Base-by-base conservation (phyloP, 2,113 vertebrate species). In the Osmerus eperlanus region DNA sequence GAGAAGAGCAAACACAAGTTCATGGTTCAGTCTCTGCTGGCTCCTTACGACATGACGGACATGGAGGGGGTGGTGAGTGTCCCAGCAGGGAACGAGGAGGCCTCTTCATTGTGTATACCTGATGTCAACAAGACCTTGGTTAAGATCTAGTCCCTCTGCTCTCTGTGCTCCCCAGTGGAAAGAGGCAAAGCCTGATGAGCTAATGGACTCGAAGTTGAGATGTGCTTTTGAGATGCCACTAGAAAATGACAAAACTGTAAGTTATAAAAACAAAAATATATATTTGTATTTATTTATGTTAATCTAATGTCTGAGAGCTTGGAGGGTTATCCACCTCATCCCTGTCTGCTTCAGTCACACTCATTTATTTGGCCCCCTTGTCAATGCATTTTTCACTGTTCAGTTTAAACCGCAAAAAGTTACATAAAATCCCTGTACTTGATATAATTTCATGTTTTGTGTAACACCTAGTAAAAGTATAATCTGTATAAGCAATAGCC, bases 1-100 rank as follows among this genome's bases (percentile, higher is more conserved):
- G 96, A 98, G 91, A 98, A 96, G 90, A 98, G 95, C 90, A 97
- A 97, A 92, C 96, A 98, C 92, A 98, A 98, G 92, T 98, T 98
- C 87, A 98, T 98, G 94, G 94, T 95, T 80, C 94, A 95, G 89
- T 94, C 94, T 75, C 89, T 95, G 89, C 91, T 93, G 86, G 94
- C 93, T 72, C 94, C 94, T 19, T 28, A 86, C 78, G 94, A 95
- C 87, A 94, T 91, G 85, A 91, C 93, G 78, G 94, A 95, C 85
- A 95, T 95, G 93, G 96, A 98, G 87, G 93, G 93, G 73, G 95
- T 97, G 89, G 96, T 97, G 90, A 95, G 96, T 96, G 72, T 28
- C 29, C 28, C 15, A 64, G 18, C 52, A 18, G 32, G 29, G 28
- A 8, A 29, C 61, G 18, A 25, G 32, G 29, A 32, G 4, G 62